These are phyloP conservation scores for Albula glossodonta DNA, from an alignment of 2,113 vertebrate genomes.

Conservation along the genomic window DNA sequence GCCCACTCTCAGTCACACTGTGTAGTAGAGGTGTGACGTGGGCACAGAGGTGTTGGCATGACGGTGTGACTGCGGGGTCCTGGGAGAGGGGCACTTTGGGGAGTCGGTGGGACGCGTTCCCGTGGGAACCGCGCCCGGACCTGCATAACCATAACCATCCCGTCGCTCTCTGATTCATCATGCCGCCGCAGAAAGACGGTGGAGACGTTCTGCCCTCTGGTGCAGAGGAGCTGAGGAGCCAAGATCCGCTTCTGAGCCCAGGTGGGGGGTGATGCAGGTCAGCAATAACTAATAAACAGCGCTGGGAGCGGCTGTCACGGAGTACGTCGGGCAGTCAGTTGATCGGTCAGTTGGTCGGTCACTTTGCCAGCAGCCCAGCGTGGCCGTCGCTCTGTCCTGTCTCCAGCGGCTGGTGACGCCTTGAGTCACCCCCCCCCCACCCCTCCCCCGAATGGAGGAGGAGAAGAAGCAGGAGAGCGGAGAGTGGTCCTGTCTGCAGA, in stretches of 20 bases:
- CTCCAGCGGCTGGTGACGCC: neutral
- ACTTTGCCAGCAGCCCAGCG: neutral
- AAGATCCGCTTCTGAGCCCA: neutral
- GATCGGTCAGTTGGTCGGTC: too few relatives aligned
- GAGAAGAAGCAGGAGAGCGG: neutral
- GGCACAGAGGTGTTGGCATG: neutral
- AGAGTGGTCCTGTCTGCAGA: neutral
- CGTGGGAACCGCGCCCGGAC: neutral
- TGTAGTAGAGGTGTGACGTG: neutral
- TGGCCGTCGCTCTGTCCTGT: neutral
- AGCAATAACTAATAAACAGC: neutral
- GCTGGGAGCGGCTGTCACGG: neutral
- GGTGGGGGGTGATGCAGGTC: neutral
- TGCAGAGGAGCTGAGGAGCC: neutral
- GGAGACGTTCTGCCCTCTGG: neutral
- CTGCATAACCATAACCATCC: neutral
- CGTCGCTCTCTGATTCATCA: conserved; percentile 1
- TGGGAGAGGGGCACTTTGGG: neutral
- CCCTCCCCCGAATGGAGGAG: too few relatives aligned
- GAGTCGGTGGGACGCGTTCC: neutral
- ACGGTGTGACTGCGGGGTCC: neutral
- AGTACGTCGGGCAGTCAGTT: too few relatives aligned
- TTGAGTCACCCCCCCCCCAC: neutral
- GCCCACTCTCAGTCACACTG: neutral
- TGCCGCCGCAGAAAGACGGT: neutral